A percentile compares a stretch with the other conserved stretches of the same genome.
These are phyloP conservation scores for Macroramphosus scolopax DNA, from an alignment of 2,797 vertebrate species.

Conservation along the genomic window DNA sequence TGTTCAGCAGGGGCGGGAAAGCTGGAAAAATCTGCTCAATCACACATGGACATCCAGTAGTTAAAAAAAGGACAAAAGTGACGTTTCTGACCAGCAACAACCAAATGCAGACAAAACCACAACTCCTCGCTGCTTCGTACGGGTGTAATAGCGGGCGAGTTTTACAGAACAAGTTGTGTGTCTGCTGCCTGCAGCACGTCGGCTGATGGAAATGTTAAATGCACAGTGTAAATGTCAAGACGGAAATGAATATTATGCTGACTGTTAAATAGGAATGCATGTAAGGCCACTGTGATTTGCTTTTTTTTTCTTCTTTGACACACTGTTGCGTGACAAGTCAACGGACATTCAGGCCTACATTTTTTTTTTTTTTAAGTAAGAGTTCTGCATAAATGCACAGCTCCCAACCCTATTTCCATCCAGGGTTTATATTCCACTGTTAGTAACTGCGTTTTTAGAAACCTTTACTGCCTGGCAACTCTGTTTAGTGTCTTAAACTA, in stretches of 20 bases:
- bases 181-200: slow-evolving; percentile 42
- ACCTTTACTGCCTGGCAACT: slow-evolving; percentile 63
- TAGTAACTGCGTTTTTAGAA: slow-evolving; percentile 65
- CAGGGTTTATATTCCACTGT: slow-evolving; percentile 61
- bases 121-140: slow-evolving; percentile 61
- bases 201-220: slow-evolving; percentile 52
- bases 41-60: slow-evolving; percentile 54
- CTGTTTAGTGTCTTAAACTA: slow-evolving; percentile 59
- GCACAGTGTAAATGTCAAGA: slow-evolving; percentile 32
- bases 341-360: slow-evolving; percentile 19
- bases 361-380: slow-evolving; percentile 36
- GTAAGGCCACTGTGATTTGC: slow-evolving; percentile 18
- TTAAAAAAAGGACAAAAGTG: slow-evolving; percentile 43
- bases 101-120: slow-evolving; percentile 68
- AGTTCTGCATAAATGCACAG: slow-evolving; percentile 49
- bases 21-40: slow-evolving; percentile 76
- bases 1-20: slow-evolving; percentile 56
- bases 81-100: slow-evolving; percentile 65
- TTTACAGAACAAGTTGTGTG: slow-evolving; percentile 51
- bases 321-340: slow-evolving; percentile 24
- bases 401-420: slow-evolving; percentile 57
- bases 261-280: slow-evolving; percentile 45
- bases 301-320: slow-evolving; percentile 33
- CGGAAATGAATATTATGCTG: slow-evolving; percentile 42
- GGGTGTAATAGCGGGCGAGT: slow-evolving; percentile 45